Evolutionary conservation across 2,797 vertebrate species (phyloP).

Genomic region (Poecile montanus): DNA sequence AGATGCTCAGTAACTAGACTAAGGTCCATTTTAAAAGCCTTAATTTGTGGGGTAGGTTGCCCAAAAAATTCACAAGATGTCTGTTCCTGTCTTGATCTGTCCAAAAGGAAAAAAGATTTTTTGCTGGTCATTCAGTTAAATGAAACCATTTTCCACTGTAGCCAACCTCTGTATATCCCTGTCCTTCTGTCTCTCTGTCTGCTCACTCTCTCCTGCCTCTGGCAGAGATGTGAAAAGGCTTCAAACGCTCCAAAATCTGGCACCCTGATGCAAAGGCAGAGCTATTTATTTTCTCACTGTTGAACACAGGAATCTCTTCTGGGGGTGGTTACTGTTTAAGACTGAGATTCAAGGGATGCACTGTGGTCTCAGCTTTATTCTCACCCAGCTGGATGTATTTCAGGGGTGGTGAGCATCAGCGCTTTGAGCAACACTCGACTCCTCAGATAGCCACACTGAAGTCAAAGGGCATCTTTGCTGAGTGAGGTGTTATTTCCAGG

Average conservation of each 20-base stretch:
- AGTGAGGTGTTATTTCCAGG: conserved; percentile 2
- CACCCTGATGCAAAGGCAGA: neutral
- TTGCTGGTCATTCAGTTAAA: neutral
- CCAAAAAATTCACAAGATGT: neutral
- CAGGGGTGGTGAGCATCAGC: neutral
- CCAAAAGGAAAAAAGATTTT: neutral
- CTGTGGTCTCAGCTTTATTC: conserved; percentile 21
- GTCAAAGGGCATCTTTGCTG: conserved; percentile 12
- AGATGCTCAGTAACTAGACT: neutral
- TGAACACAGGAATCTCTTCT: neutral
- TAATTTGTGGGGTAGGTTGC: neutral
- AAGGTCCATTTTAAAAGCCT: neutral
- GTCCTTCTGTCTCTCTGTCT: neutral
- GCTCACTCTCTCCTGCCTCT: neutral
- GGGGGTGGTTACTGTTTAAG: neutral
- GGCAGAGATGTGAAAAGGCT: neutral
- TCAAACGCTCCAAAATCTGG: neutral
- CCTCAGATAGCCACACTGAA: neutral
- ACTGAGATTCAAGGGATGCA: neutral
- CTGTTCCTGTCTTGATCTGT: neutral
- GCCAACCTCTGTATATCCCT: neutral
- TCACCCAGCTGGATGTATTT: conserved; percentile 5
- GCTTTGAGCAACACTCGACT: neutral
- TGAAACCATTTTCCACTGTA: neutral
- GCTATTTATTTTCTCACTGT: neutral